phyloP scores from a whole-genome alignment of 1,140 invertebrate genomes.

The Pentalonia nigronervosa region DNA sequence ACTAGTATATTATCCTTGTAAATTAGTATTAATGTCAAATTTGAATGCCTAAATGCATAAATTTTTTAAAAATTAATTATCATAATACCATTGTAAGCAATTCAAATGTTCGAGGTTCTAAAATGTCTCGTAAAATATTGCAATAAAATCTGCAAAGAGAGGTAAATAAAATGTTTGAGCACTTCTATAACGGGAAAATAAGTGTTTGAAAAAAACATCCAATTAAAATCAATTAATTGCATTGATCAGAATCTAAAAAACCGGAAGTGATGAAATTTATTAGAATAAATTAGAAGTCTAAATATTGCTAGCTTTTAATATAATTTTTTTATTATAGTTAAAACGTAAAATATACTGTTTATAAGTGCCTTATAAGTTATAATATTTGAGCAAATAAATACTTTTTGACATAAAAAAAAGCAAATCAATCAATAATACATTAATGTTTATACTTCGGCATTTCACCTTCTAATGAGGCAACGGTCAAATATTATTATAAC shows the following conservation, averaged over 20 bases:
- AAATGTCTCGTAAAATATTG: too few relatives aligned
- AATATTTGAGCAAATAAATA: neutral
- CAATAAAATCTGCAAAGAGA: neutral
- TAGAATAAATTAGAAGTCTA: neutral
- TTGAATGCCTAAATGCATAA: too few relatives aligned
- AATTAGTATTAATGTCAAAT: too few relatives aligned
- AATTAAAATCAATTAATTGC: neutral
- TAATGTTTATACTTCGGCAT: neutral
- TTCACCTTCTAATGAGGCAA: neutral
- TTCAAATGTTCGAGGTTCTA: too few relatives aligned
- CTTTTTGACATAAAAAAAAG: neutral
- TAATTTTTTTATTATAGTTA: neutral
- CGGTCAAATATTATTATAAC: neutral
- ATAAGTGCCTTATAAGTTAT: neutral
- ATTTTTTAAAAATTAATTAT: too few relatives aligned
- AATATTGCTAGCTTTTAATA: neutral
- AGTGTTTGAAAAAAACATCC: neutral
- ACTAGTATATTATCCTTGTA: too few relatives aligned
- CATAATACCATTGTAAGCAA: too few relatives aligned
- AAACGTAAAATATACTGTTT: neutral
- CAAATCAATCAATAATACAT: neutral
- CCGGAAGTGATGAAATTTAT: neutral
- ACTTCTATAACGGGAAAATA: neutral
- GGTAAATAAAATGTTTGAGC: neutral
- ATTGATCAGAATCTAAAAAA: neutral